phyloP scores from a whole-genome alignment of 1,140 invertebrate species.

The Hydropsyche tenuis region DNA sequence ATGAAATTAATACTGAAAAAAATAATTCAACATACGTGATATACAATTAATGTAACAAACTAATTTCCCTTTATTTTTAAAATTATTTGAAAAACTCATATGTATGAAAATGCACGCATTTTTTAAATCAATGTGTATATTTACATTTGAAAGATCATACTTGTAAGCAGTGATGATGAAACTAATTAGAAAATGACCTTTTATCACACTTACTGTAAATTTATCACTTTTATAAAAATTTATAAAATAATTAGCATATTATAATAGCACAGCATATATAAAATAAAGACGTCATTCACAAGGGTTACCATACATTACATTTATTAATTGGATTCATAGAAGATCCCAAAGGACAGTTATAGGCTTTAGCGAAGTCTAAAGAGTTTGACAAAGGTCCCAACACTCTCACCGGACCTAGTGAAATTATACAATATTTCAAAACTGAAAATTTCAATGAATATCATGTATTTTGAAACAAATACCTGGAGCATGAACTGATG shows the following conservation, averaged over 20 bases:
- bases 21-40: too few relatives aligned
- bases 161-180: not conserved
- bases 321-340: constrained; percentile 83
- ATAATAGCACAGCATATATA: constrained; percentile 11
- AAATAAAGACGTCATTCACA: not conserved
- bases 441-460: too few relatives aligned
- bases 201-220: constrained; percentile 1
- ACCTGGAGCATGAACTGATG: constrained; percentile 85
- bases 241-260: constrained; percentile 26
- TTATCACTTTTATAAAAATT: constrained; percentile 26
- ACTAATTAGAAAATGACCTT: constrained; percentile 3
- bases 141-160: too few relatives aligned
- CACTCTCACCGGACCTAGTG: constrained; percentile 62
- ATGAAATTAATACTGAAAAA: too few relatives aligned
- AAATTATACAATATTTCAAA: too few relatives aligned
- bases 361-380: constrained; percentile 77
- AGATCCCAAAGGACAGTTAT: constrained; percentile 70
- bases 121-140: too few relatives aligned
- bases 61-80: too few relatives aligned
- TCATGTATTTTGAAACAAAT: constrained; percentile 68
- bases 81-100: too few relatives aligned
- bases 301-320: constrained; percentile 80
- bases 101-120: too few relatives aligned
- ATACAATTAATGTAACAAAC: too few relatives aligned
- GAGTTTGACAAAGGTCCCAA: constrained; percentile 85